phyloP scores from a whole-genome alignment of 2,113 vertebrate genomes.

The Eonycteris spelaea region DNA sequence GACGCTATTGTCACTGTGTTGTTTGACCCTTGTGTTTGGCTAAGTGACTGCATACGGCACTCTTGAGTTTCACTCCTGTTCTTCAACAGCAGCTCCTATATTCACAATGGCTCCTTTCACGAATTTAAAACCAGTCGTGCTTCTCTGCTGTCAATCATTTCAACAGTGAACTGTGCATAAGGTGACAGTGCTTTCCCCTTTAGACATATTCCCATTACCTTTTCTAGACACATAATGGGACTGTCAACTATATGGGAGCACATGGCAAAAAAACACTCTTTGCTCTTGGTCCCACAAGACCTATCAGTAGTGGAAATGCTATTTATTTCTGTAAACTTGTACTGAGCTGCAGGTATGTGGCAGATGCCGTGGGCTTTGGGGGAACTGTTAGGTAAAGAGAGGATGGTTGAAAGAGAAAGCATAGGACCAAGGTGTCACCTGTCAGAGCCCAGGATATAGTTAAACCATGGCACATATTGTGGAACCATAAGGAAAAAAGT shows the following conservation, averaged over 20 bases:
- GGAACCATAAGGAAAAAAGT: background rate
- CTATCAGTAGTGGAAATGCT: background rate
- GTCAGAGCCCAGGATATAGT: background rate
- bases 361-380: background rate
- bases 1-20: background rate
- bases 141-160: slow-evolving; percentile 45
- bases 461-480: background rate
- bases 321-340: background rate
- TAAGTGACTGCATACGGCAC: background rate
- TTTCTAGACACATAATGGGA: background rate
- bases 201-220: background rate
- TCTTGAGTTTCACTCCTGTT: background rate
- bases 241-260: slow-evolving; percentile 24
- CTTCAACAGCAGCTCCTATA: background rate
- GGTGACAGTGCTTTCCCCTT: slow-evolving; percentile 24
- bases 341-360: background rate
- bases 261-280: slow-evolving; percentile 31
- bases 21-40: background rate
- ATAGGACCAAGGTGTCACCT: background rate
- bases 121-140: background rate
- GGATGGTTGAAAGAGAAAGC: background rate
- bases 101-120: slow-evolving; percentile 32
- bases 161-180: background rate
- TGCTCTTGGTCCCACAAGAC: background rate
- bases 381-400: background rate